phyloP scores from a whole-genome alignment of 2,113 vertebrate species.

The Hiodon tergisus region DNA sequence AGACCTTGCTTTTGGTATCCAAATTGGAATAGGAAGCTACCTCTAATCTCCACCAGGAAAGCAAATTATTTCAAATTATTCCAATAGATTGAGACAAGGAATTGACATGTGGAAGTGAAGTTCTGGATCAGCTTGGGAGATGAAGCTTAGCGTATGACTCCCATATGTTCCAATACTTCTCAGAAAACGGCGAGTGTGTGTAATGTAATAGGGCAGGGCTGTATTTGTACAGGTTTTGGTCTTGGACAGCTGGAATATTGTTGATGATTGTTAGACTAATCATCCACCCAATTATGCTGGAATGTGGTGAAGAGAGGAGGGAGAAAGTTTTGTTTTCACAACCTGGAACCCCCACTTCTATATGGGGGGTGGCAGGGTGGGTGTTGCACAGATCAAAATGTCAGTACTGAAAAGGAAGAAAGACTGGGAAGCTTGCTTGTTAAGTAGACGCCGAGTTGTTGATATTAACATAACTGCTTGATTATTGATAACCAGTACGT shows the following conservation, averaged over 20 bases:
- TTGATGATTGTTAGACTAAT: constrained; percentile 71
- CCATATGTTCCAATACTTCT: constrained; percentile 53
- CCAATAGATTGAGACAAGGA: constrained; percentile 40
- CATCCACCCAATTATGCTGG: constrained; percentile 72
- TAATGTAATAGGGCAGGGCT: constrained; percentile 41
- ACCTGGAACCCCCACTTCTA: constrained; percentile 38
- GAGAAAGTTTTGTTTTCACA: constrained; percentile 63
- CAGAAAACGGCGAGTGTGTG: constrained; percentile 24
- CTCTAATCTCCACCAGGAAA: constrained; percentile 42
- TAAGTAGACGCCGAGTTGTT: neutral
- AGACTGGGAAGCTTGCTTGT: neutral
- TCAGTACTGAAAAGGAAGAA: neutral
- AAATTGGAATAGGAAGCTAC: constrained; percentile 28
- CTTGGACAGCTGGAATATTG: constrained; percentile 69
- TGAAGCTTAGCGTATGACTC: constrained; percentile 46
- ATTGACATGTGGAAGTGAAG: constrained; percentile 44
- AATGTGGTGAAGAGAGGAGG: constrained; percentile 58
- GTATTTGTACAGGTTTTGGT: constrained; percentile 59
- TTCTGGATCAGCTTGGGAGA: constrained; percentile 35
- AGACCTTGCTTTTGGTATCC: constrained; percentile 36
- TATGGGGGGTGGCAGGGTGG: constrained; percentile 2
- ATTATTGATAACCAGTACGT: neutral
- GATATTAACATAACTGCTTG: neutral
- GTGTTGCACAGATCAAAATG: neutral
- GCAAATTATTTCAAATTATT: constrained; percentile 53